These are phyloP conservation scores for Tinea trinotella DNA, from an alignment of 2,888 invertebrate species.

Conservation along the genomic window DNA sequence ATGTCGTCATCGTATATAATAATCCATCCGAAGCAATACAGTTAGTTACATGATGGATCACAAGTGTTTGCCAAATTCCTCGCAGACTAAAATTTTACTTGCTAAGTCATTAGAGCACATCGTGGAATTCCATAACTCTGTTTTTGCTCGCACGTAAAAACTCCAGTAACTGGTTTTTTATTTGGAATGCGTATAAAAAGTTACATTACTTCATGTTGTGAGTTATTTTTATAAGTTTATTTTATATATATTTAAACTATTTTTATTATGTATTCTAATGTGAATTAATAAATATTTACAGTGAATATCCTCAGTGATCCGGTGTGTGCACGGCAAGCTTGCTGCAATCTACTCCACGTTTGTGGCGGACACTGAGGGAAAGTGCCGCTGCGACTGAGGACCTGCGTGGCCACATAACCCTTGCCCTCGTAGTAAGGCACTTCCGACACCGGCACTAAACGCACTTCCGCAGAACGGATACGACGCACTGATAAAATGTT, in stretches of 20 bases:
- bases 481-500: constrained; percentile 66
- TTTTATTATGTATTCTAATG: background rate
- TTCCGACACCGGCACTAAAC: constrained; percentile 66
- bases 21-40: background rate
- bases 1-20: no score
- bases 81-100: constrained; percentile 53
- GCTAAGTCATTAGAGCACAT: constrained; percentile 48
- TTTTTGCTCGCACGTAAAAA: constrained; percentile 55
- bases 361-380: constrained; percentile 68
- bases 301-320: constrained; percentile 55
- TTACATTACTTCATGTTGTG: constrained; percentile 34
- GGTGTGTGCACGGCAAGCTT: constrained; percentile 44
- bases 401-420: constrained; percentile 65
- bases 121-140: constrained; percentile 43
- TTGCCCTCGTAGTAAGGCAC: constrained; percentile 65
- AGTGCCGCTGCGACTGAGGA: constrained; percentile 63
- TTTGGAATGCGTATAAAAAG: constrained; percentile 64
- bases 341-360: constrained; percentile 62
- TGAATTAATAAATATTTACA: constrained; percentile 41
- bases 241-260: background rate
- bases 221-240: constrained; percentile 17
- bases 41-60: background rate
- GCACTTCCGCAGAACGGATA: constrained; percentile 66
- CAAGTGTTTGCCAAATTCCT: constrained; percentile 42
- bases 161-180: constrained; percentile 57